Conservation (phyloP, 2,888 invertebrate genomes). For the Branchellion lobata region DNA sequence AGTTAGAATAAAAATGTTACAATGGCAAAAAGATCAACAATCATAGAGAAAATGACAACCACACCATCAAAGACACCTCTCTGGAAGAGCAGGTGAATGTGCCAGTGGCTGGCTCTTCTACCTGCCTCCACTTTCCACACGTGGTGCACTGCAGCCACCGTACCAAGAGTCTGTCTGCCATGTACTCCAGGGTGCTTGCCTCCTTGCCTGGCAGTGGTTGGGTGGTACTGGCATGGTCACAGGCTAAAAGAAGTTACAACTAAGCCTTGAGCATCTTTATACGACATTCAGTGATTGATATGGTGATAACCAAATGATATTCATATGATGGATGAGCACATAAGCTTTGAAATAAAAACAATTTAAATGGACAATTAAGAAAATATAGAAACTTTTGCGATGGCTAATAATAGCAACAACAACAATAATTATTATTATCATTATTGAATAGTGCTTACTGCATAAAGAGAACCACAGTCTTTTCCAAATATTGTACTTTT, state of each 20-base stretch:
- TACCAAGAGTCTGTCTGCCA: conserved; percentile 59
- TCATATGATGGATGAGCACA: not conserved
- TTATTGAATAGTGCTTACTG: too few species aligned
- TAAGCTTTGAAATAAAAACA: too few species aligned
- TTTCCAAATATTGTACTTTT: conserved; percentile 39
- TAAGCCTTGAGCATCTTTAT: too few species aligned
- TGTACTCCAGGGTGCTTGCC: conserved; percentile 56
- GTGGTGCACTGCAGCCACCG: conserved; percentile 62
- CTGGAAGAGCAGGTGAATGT: conserved; percentile 54
- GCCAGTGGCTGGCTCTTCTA: too few species aligned
- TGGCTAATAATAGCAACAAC: too few species aligned
- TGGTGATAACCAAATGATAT: not conserved
- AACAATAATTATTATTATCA: too few species aligned
- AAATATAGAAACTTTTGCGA: not conserved
- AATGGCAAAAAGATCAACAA: not conserved
- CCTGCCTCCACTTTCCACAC: conserved; percentile 62
- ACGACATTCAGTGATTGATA: too few species aligned
- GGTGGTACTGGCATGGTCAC: too few species aligned
- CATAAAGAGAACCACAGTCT: conserved; percentile 35
- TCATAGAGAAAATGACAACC: not conserved
- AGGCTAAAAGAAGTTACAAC: too few species aligned
- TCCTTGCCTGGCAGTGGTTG: conserved; percentile 52
- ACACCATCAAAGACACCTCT: not conserved
- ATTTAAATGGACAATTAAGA: not conserved
- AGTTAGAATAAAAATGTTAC: not conserved